Conservation (phyloP, 1,140 invertebrate genomes). For the Aplysia californica region DNA sequence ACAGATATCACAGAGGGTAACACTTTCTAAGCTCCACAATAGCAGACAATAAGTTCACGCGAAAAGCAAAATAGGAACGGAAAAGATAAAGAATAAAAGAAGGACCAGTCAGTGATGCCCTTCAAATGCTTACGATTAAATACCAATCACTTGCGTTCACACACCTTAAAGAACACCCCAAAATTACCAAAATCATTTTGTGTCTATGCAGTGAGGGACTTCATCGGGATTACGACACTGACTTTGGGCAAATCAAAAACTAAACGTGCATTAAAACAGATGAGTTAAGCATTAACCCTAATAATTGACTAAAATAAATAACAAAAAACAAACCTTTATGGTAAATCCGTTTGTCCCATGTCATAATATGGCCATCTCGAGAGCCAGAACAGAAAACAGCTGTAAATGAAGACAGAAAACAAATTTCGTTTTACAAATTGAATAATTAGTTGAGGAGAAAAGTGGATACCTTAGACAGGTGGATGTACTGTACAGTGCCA, state of each 20-base stretch:
- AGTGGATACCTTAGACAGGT: background rate
- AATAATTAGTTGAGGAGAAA: background rate
- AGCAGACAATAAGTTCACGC: too few relatives aligned
- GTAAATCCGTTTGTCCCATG: conserved; percentile 79
- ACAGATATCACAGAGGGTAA: too few relatives aligned
- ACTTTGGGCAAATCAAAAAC: too few relatives aligned
- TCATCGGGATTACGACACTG: too few relatives aligned
- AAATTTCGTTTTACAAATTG: background rate
- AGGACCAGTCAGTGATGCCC: background rate
- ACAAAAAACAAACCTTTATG: too few relatives aligned
- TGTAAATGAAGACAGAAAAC: conserved; percentile 43
- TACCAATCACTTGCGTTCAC: background rate
- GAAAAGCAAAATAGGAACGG: background rate
- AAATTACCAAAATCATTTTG: too few relatives aligned
- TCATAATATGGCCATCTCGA: conserved; percentile 83
- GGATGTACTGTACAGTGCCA: background rate
- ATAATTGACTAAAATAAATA: too few relatives aligned
- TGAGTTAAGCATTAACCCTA: too few relatives aligned
- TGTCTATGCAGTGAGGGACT: too few relatives aligned
- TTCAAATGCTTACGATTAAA: background rate
- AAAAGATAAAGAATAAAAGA: background rate
- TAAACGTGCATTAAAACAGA: too few relatives aligned
- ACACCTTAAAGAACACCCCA: too few relatives aligned
- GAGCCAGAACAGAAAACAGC: conserved; percentile 87
- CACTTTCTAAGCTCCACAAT: too few relatives aligned